These are phyloP conservation scores for Brachirus orientalis DNA, from an alignment of 2,113 vertebrate genomes.

Conservation along the genomic window DNA sequence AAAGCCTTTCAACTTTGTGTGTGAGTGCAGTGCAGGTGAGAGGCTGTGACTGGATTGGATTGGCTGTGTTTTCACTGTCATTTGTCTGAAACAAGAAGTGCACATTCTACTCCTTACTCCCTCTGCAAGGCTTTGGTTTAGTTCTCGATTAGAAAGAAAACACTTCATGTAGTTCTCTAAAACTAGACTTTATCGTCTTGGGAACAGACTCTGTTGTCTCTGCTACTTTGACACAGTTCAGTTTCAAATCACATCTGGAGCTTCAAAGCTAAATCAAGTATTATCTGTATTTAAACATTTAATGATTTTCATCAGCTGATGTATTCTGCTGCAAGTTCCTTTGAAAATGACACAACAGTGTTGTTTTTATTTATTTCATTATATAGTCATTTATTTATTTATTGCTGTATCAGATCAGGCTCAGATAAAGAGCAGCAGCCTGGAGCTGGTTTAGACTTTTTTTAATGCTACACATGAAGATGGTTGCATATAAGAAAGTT, in stretches of 20 bases:
- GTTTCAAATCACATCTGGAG: constrained; percentile 12
- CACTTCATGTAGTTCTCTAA: not conserved
- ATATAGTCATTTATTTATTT: not conserved
- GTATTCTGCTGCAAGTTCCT: not conserved
- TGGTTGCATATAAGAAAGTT: too few relatives aligned
- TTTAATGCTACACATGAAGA: not conserved
- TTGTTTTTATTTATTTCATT: not conserved
- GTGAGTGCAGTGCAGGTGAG: constrained; percentile 14
- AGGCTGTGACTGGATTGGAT: constrained; percentile 31
- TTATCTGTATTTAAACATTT: constrained; percentile 23
- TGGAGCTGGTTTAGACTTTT: not conserved
- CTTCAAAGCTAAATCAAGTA: constrained; percentile 43
- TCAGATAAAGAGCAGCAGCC: constrained; percentile 3
- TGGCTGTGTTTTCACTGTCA: constrained; percentile 16
- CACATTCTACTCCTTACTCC: not conserved
- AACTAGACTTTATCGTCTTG: constrained; percentile 23
- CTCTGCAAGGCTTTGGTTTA: constrained; percentile 16
- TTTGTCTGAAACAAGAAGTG: constrained; percentile 22
- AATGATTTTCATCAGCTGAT: not conserved
- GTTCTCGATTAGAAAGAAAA: constrained; percentile 9
- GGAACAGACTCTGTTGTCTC: constrained; percentile 23
- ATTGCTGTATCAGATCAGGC: not conserved
- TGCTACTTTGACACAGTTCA: constrained; percentile 2
- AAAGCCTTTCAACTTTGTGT: constrained; percentile 27
- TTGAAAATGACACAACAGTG: not conserved